Conservation (phyloP, 2,113 vertebrate species). For the Meleagris gallopavo region DNA sequence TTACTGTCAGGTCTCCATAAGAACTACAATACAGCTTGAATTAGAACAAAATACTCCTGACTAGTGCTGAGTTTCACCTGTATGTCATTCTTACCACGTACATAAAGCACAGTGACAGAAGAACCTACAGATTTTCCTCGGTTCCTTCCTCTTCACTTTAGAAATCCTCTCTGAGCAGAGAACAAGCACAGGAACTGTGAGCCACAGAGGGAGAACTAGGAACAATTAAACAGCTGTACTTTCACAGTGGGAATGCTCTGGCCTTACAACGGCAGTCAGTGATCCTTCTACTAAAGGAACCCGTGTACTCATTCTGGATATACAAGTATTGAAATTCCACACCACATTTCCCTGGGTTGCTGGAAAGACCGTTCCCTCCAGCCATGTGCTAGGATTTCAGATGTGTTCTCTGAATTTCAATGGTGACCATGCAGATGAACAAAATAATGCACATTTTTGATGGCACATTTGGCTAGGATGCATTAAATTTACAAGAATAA, state of each 20-base stretch:
- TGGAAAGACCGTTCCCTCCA: constrained; percentile 4
- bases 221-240: not conserved
- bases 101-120: not conserved
- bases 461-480: constrained; percentile 40
- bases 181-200: not conserved
- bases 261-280: not conserved
- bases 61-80: not conserved
- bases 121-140: not conserved
- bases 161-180: not conserved
- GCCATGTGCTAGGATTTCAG: not conserved
- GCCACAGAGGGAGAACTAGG: not conserved
- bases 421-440: constrained; percentile 37
- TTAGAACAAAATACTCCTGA: not conserved
- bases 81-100: not conserved
- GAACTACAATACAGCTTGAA: not conserved
- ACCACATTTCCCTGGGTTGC: not conserved
- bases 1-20: not conserved
- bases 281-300: not conserved
- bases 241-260: not conserved
- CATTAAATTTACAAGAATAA: constrained; percentile 63
- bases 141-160: not conserved
- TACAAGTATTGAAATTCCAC: constrained; percentile 14
- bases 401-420: constrained; percentile 35
- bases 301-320: not conserved
- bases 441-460: constrained; percentile 66